Conservation (phyloP, 2,797 vertebrate genomes). For the Sarcoramphus papa region DNA sequence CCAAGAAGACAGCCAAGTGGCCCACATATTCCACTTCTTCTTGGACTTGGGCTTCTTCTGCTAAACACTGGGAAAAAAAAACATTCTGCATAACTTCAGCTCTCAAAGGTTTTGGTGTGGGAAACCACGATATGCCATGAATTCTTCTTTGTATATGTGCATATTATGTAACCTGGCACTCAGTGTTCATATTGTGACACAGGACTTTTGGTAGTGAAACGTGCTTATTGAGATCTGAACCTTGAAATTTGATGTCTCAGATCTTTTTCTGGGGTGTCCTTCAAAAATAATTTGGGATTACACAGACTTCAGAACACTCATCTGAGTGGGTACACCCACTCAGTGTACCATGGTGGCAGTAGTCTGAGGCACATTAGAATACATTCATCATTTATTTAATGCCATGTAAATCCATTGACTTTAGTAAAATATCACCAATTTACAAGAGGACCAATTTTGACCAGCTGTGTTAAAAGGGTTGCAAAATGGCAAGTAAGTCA, state of each 20-base stretch:
- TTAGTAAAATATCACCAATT: not conserved
- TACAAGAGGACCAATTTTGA: not conserved
- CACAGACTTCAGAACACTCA: not conserved
- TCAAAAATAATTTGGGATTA: not conserved
- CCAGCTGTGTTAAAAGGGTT: not conserved
- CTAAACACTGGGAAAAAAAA: not conserved
- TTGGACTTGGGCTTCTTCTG: not conserved
- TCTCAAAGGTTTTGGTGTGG: not conserved
- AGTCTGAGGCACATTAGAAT: not conserved
- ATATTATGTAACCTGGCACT: not conserved
- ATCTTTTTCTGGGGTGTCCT: not conserved
- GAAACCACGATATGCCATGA: not conserved
- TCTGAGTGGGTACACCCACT: no score
- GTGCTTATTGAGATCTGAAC: not conserved
- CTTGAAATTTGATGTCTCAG: not conserved
- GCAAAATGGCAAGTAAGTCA: not conserved
- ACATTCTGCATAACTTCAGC: not conserved
- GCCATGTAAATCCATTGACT: not conserved
- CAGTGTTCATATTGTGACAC: not conserved
- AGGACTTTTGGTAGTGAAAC: not conserved
- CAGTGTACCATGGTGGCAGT: not conserved
- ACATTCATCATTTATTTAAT: not conserved
- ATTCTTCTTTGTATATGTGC: not conserved
- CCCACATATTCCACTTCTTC: not conserved
- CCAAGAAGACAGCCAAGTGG: not conserved